These are phyloP conservation scores for Horisme vitalbata DNA, from an alignment of 2,888 invertebrate species.

Conservation along the genomic window DNA sequence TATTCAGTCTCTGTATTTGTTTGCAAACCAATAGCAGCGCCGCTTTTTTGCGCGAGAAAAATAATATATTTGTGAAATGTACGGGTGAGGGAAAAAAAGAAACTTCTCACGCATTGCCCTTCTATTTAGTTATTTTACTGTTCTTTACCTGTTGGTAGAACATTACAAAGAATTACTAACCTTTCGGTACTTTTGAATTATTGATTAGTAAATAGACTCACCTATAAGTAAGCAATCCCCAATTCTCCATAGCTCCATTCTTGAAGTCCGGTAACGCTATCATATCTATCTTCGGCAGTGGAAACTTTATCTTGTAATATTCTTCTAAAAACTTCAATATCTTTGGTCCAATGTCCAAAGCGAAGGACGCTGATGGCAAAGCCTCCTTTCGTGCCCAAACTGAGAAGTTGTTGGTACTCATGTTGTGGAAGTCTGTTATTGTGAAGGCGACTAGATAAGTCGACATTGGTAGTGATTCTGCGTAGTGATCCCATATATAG, in stretches of 20 bases:
- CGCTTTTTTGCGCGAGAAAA: too few species aligned
- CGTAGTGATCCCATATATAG: slow-evolving; percentile 90
- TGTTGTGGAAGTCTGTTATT: slow-evolving; percentile 88
- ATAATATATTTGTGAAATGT: too few species aligned
- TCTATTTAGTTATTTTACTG: too few species aligned
- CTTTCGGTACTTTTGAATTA: too few species aligned
- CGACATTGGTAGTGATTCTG: slow-evolving; percentile 92
- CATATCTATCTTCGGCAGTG: slow-evolving; percentile 94
- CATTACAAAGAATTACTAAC: too few species aligned
- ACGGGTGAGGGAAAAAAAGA: too few species aligned
- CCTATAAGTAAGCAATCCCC: slow-evolving; percentile 91
- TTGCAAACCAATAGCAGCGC: too few species aligned
- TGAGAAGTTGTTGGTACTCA: slow-evolving; percentile 82
- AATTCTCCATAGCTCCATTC: slow-evolving; percentile 95
- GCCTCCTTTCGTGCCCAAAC: slow-evolving; percentile 89
- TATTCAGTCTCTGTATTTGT: too few species aligned
- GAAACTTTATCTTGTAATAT: slow-evolving; percentile 90
- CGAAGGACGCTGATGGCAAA: slow-evolving; percentile 88
- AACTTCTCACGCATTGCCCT: too few species aligned
- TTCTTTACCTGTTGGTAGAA: too few species aligned
- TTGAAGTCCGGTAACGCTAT: slow-evolving; percentile 96
- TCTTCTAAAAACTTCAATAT: slow-evolving; percentile 87
- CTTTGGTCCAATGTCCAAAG: slow-evolving; percentile 88
- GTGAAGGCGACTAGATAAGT: slow-evolving; percentile 94
- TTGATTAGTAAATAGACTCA: slow-evolving; percentile 38